These are phyloP conservation scores for Leucophora obtusa DNA, from an alignment of 2,888 invertebrate species.

Conservation along the genomic window DNA sequence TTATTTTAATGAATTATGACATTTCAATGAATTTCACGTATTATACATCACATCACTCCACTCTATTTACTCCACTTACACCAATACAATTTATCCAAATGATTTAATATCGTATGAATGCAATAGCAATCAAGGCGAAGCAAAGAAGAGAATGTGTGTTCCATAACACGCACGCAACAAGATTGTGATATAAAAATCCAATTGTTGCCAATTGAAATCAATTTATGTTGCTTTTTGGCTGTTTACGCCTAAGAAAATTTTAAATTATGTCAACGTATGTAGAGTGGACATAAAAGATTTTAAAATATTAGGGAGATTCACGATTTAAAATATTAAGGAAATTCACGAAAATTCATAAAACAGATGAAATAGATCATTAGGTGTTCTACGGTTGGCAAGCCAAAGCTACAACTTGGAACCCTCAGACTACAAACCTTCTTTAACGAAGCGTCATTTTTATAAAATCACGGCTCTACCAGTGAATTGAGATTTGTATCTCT, in stretches of 20 bases:
- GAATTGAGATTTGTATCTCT: too few species aligned
- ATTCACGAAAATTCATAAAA: too few species aligned
- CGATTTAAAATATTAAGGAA: neutral
- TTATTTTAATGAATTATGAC: conserved; percentile 60
- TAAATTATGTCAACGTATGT: conserved; percentile 36
- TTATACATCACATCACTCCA: conserved; percentile 2
- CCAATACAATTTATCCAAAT: conserved; percentile 24
- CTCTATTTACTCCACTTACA: conserved; percentile 13
- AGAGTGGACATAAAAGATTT: neutral
- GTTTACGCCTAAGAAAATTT: conserved; percentile 33
- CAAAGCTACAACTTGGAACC: too few species aligned
- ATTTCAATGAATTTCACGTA: conserved; percentile 52
- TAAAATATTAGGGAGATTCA: neutral
- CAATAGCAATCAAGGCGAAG: neutral
- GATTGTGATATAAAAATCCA: conserved; percentile 47
- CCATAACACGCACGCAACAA: neutral
- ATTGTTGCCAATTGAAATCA: conserved; percentile 61
- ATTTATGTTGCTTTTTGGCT: conserved; percentile 41
- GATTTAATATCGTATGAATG: conserved; percentile 15
- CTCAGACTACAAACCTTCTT: too few species aligned
- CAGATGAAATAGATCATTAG: too few species aligned
- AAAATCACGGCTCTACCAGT: too few species aligned
- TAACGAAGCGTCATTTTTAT: too few species aligned
- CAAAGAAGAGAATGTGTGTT: neutral
- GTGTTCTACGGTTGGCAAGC: too few species aligned